Conservation (phyloP, 2,888 invertebrate species). For the Drosophila fungiperda region DNA sequence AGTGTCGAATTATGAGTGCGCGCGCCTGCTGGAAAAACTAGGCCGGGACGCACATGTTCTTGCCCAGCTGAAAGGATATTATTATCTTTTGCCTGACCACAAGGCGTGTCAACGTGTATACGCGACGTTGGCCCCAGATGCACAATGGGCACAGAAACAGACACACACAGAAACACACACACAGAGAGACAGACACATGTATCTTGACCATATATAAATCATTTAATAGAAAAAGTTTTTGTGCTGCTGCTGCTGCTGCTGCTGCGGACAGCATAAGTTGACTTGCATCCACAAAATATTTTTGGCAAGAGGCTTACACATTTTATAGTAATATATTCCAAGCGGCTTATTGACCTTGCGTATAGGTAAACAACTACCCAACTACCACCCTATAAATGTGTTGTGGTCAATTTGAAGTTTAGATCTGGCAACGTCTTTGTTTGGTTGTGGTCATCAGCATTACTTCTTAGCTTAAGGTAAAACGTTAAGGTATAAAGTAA, state of each 20-base stretch:
- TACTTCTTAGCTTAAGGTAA: neutral
- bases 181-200: constrained; percentile 1
- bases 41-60: constrained; percentile 14
- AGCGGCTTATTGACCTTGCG: constrained; percentile 70
- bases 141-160: constrained; percentile 24
- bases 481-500: neutral
- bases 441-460: constrained; percentile 60
- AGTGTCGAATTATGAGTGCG: constrained; percentile 32
- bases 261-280: constrained; percentile 55
- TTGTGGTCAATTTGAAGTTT: constrained; percentile 47
- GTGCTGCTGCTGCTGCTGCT: constrained; percentile 16
- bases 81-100: constrained; percentile 75
- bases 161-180: neutral
- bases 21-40: constrained; percentile 32
- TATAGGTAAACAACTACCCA: constrained; percentile 29
- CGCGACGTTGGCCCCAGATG: constrained; percentile 45
- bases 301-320: constrained; percentile 68
- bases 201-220: constrained; percentile 60
- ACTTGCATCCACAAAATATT: constrained; percentile 46
- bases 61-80: constrained; percentile 39
- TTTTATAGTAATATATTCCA: constrained; percentile 58
- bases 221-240: constrained; percentile 51
- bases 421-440: constrained; percentile 36
- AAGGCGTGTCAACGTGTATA: constrained; percentile 72
- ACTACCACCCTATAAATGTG: constrained; percentile 1